These are phyloP conservation scores for Taenioides sp. DNA, from an alignment of 2,797 vertebrate species.

Conservation along the genomic window DNA sequence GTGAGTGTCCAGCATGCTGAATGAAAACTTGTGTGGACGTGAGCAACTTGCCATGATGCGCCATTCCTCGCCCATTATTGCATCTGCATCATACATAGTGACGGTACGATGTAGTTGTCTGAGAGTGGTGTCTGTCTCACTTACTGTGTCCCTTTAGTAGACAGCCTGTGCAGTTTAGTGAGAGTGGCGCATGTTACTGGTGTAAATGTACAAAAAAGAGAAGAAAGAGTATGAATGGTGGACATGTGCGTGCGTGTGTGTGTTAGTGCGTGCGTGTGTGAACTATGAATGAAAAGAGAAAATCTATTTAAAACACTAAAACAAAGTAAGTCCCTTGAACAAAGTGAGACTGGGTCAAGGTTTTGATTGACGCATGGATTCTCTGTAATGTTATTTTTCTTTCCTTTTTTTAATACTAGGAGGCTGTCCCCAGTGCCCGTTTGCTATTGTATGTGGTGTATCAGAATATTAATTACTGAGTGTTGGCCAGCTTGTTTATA, in stretches of 20 bases:
- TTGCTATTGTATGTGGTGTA: constrained; percentile 86
- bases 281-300: constrained; percentile 54
- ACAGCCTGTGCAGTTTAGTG: constrained; percentile 89
- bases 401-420: constrained; percentile 68
- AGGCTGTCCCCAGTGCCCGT: constrained; percentile 75
- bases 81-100: constrained; percentile 82
- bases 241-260: not conserved
- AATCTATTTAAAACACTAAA: constrained; percentile 56
- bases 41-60: constrained; percentile 69
- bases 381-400: constrained; percentile 73
- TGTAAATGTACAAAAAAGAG: constrained; percentile 62
- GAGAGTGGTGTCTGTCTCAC: constrained; percentile 86
- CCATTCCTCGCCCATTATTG: constrained; percentile 71
- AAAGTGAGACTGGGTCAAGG: constrained; percentile 47
- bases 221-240: constrained; percentile 19
- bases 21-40: constrained; percentile 80
- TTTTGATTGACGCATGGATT: constrained; percentile 77
- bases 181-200: constrained; percentile 81
- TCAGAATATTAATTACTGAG: constrained; percentile 89
- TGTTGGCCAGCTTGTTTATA: constrained; percentile 98
- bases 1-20: constrained; percentile 89
- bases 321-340: constrained; percentile 53
- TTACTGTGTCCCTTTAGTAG: constrained; percentile 86
- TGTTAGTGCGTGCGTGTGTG: not conserved
- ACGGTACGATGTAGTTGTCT: constrained; percentile 84